Conservation (phyloP, 2,797 vertebrate genomes). For the Coregonus ussuriensis region DNA sequence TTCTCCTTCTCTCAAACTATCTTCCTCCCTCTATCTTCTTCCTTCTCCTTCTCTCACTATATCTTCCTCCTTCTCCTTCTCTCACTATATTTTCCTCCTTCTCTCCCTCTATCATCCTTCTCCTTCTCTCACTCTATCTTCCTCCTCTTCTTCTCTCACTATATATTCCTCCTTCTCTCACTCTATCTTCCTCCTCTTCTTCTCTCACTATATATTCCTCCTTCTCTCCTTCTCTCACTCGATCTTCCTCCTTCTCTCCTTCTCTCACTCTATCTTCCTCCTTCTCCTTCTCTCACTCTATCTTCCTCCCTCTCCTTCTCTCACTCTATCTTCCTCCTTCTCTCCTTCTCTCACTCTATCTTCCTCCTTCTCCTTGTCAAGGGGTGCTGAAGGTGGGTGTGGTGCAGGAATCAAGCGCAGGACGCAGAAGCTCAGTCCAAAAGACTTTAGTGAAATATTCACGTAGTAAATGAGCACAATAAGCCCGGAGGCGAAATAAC, state of each 20-base stretch:
- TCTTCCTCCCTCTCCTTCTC: too few species aligned
- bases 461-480: too few species aligned
- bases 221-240: too few species aligned
- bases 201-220: too few species aligned
- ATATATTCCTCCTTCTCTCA: neutral
- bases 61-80: neutral
- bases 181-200: too few species aligned
- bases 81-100: neutral
- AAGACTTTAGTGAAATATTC: too few species aligned
- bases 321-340: too few species aligned
- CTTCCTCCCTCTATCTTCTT: neutral
- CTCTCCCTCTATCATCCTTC: neutral
- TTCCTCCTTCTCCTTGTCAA: too few species aligned
- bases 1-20: neutral
- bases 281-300: neutral
- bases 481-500: too few species aligned
- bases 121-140: neutral
- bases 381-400: too few species aligned
- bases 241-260: neutral
- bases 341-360: neutral
- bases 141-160: neutral
- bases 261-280: neutral
- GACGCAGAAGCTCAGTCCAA: too few species aligned
- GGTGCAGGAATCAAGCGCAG: too few species aligned
- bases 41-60: neutral